Conservation (phyloP, 2,888 invertebrate species). For the Prosopocoilus inquinatus region DNA sequence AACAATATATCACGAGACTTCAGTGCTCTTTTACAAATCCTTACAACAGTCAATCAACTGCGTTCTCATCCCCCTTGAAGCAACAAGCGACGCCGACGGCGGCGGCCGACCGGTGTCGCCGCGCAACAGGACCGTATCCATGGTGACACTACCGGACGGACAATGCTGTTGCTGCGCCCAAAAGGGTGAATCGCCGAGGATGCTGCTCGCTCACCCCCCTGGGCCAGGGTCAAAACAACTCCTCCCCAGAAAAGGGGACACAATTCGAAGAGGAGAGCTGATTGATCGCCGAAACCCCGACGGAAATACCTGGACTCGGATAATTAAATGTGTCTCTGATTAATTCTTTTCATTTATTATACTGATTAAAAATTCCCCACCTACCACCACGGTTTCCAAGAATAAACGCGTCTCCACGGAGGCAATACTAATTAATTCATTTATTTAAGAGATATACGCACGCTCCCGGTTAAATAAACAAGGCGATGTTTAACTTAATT, state of each 20-base stretch:
- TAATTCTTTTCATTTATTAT: conserved; percentile 4
- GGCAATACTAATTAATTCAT: too few relatives aligned
- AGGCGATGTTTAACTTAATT: too few relatives aligned
- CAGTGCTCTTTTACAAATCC: conserved; percentile 25
- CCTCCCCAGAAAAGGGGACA: conserved; percentile 3
- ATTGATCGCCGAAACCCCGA: conserved; percentile 23
- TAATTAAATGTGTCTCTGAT: conserved; percentile 39
- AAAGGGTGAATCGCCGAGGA: conserved; percentile 23
- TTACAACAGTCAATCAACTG: conserved; percentile 29
- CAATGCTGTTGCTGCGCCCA: too few relatives aligned
- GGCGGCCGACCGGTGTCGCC: conserved; percentile 25
- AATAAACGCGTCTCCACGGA: too few relatives aligned
- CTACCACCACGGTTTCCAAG: background rate
- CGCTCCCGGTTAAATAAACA: too few relatives aligned
- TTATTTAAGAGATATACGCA: too few relatives aligned
- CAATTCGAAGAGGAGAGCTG: conserved; percentile 3
- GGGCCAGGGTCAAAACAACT: conserved; percentile 19
- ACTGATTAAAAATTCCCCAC: background rate
- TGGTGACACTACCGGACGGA: conserved; percentile 30
- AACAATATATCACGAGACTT: conserved; percentile 30
- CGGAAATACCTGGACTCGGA: conserved; percentile 18
- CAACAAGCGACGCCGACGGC: conserved; percentile 30
- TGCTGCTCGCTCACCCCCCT: too few relatives aligned
- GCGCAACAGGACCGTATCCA: conserved; percentile 29
- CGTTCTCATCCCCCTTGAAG: conserved; percentile 22